Evolutionary conservation across 1,140 invertebrate genomes (phyloP), one percentile per base, ranked within the genome.

Genomic region (Zaprionus inermis): DNA sequence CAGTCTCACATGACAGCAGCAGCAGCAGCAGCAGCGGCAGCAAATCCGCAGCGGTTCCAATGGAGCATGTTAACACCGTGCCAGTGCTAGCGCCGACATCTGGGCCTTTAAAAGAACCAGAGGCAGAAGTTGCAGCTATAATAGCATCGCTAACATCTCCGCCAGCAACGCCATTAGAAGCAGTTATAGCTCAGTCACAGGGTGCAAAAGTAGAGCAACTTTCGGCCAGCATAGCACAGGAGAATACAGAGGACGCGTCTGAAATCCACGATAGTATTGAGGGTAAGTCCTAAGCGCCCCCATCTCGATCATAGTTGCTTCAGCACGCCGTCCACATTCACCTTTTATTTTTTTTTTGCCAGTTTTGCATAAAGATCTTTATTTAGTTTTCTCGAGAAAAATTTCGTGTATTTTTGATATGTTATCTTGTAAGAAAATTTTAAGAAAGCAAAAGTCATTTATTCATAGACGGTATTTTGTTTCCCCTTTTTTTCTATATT

Each of bases 231-330:
- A 11, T 32, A 32, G 30, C 10, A 10, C 30, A 32, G 14, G 2
- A 41, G 11, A 5, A 28, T 41, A n/a, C n/a, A 28, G 57, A 59
- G 76, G 76, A 72, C 52, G 72, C 73, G 34, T 64, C 52, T 41
- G 68, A 91, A 77, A 78, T 78, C 12, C 75, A 77, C 44, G 90
- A 92, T 74, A 84, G 76, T 65, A 64, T 92, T 44, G 91, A 91
- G 72, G 88, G 91, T 91, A 74, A 24, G 6, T 16, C 32, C 38
- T 9, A 18, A 28, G 11, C n/a, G 5, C 32, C n/a, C 5, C 36
- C 36, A n/a, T n/a, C 14, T 38, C 6, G 36, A n/a, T 16, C n/a
- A 44, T 9, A 44, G n/a, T 16, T 44, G 36, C n/a, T n/a, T n/a
- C n/a, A n/a, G n/a, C n/a, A n/a, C 38, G 12, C 22, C 28, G 41